Conservation (phyloP, 2,797 vertebrate genomes). For the Lophius americanus region DNA sequence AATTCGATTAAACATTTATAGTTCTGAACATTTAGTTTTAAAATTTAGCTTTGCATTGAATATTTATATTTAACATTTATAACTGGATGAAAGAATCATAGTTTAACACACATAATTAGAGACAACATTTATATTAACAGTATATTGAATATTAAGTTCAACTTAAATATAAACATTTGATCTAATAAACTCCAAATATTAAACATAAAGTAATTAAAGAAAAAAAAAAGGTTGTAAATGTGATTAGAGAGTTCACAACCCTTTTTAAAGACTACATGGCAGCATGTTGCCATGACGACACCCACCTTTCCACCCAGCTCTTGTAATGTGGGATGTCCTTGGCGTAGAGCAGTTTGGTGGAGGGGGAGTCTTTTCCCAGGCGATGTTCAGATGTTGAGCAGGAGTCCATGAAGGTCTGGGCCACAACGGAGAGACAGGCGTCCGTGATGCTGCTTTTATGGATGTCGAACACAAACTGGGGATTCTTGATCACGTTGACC, state of each 20-base stretch:
- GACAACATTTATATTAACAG: too few species aligned
- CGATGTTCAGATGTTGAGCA: constrained; percentile 96
- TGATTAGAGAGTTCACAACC: too few species aligned
- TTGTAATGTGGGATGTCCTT: constrained; percentile 98
- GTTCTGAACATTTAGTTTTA: too few species aligned
- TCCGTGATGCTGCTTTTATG: constrained; percentile 97
- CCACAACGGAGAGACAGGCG: constrained; percentile 95
- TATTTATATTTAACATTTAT: too few species aligned
- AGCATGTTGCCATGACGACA: not conserved
- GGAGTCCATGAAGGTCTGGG: constrained; percentile 98
- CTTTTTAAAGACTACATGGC: too few species aligned
- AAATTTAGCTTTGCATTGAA: too few species aligned
- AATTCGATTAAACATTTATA: too few species aligned
- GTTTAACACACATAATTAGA: too few species aligned
- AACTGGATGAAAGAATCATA: too few species aligned
- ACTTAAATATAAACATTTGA: not conserved
- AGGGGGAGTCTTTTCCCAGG: constrained; percentile 93
- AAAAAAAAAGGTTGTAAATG: too few species aligned
- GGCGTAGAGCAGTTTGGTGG: constrained; percentile 94
- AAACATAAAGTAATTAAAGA: not conserved
- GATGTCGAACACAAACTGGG: constrained; percentile 97
- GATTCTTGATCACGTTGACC: constrained; percentile 98
- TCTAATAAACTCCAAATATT: not conserved
- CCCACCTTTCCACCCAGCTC: constrained; percentile 95
- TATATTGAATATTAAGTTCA: too few species aligned